phyloP scores from a whole-genome alignment of 2,797 vertebrate genomes.

The Cirrhinus molitorella region DNA sequence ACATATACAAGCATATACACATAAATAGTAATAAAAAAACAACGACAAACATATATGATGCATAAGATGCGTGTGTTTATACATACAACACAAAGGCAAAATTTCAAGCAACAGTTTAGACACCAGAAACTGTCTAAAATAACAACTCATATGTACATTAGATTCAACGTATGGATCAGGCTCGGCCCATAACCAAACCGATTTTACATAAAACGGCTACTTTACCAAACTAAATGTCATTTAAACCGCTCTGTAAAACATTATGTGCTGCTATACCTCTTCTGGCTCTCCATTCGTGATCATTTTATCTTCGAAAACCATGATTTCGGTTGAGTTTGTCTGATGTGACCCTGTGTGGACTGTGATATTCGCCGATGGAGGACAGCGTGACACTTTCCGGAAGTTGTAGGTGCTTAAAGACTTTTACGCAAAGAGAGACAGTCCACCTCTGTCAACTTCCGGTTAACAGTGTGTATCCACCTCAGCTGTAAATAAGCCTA shows the following conservation, averaged over 20 bases:
- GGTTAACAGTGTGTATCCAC: neutral
- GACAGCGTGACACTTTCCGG: slow-evolving; percentile 58
- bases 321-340: slow-evolving; percentile 59
- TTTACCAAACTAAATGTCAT: neutral
- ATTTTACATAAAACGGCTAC: neutral
- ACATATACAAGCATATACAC: neutral
- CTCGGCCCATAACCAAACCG: neutral
- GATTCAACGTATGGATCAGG: neutral
- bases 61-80: neutral
- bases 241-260: neutral
- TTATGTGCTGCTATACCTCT: slow-evolving; percentile 61
- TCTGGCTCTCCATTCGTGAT: slow-evolving; percentile 80
- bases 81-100: neutral
- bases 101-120: neutral
- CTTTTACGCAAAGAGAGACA: neutral
- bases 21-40: too few relatives aligned
- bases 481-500: too few relatives aligned
- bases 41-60: neutral
- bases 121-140: neutral
- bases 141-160: neutral
- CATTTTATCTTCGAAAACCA: slow-evolving; percentile 82
- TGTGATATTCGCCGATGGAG: slow-evolving; percentile 33
- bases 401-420: slow-evolving; percentile 19
- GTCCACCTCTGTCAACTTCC: slow-evolving; percentile 21
- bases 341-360: slow-evolving; percentile 43